Evolutionary conservation across 2,888 invertebrate species (phyloP), one percentile per base, ranked within the genome.

Genomic region (Biston betularia): DNA sequence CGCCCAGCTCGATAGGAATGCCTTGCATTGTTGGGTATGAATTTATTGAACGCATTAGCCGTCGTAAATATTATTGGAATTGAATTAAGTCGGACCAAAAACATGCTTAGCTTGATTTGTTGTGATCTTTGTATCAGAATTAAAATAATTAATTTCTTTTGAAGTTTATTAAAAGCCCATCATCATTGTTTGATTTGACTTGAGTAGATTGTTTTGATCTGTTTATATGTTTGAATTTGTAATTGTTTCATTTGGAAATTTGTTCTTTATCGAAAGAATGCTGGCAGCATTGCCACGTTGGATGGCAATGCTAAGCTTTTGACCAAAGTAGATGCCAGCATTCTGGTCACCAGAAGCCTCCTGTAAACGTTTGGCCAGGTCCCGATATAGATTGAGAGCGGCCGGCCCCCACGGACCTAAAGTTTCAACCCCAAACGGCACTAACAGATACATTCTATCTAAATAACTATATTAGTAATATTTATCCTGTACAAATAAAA

Each of bases 21-120:
- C 79, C 74, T 67, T 63, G 75, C 84, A 88, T 89, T 89, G 85
- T 87, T 83, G 79, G 66, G 69, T 74, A 79, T 80, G 81, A 84
- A 89, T 89, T 89, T 89, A 88, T 88, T 80, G 76, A 77, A 76
- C 77, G 81, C 74, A 82, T 83, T 79, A 69, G 75, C 76, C 72
- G 66, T 79, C 81, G 75, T 87, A 83, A 86, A 89, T 87, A 84
- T 75, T 71, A 73, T 72, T 74, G 67, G 66, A 70, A 72, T 68
- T 34, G 56, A 71, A 73, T 70, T 67, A 68, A 66, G 70, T 63
- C 34, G 38, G 12, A 35, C 40, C 45, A 63, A 72, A 71, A 70
- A 67, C 63, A 56, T 59, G 57, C 58, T 46, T 52, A 45, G 35
- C 15, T 59, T 63, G 63, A 59, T 63, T 58, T 45, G 61, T 57